Percentiles rank a stretch among this genome's conserved stretches.
phyloP scores from a whole-genome alignment of 2,888 invertebrate genomes.

The Acanthosoma haemorrhoidale region DNA sequence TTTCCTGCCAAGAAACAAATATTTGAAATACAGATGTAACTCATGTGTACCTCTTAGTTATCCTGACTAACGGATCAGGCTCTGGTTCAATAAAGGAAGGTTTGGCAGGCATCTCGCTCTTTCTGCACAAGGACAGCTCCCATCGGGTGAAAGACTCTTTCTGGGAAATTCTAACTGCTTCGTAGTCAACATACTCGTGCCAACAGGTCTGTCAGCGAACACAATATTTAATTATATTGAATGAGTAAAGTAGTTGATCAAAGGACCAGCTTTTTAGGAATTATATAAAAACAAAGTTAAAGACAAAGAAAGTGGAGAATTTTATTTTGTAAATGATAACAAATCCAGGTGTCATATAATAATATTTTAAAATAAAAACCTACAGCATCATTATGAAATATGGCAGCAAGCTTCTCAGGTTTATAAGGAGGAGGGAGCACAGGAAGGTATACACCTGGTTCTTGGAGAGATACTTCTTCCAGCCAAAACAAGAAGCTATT shows the following conservation, averaged over 20 bases:
- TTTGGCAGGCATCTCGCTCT: slow-evolving; percentile 44
- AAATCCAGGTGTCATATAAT: no score
- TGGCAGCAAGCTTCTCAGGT: slow-evolving; percentile 56
- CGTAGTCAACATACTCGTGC: slow-evolving; percentile 61
- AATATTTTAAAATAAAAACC: slow-evolving; percentile 34
- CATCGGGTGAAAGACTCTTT: slow-evolving; percentile 52
- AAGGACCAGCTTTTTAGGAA: no score
- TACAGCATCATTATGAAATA: slow-evolving; percentile 58
- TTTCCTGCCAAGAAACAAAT: neutral
- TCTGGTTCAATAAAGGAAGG: slow-evolving; percentile 46
- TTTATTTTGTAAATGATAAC: no score
- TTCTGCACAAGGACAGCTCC: slow-evolving; percentile 52
- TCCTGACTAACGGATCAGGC: slow-evolving; percentile 52
- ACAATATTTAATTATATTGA: neutral
- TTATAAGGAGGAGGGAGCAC: slow-evolving; percentile 69
- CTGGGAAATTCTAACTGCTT: slow-evolving; percentile 53
- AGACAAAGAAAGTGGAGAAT: neutral
- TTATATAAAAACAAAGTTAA: neutral
- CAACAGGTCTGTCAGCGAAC: slow-evolving; percentile 52
- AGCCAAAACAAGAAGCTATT: slow-evolving; percentile 67
- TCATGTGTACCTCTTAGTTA: slow-evolving; percentile 46
- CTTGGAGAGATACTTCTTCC: slow-evolving; percentile 69
- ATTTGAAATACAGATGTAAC: neutral
- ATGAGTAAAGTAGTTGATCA: no score
- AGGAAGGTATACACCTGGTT: slow-evolving; percentile 58